Evolutionary conservation across 2,888 invertebrate species (phyloP), one percentile per base, ranked within the genome.

Genomic region (Diaprepes abbreviatus): DNA sequence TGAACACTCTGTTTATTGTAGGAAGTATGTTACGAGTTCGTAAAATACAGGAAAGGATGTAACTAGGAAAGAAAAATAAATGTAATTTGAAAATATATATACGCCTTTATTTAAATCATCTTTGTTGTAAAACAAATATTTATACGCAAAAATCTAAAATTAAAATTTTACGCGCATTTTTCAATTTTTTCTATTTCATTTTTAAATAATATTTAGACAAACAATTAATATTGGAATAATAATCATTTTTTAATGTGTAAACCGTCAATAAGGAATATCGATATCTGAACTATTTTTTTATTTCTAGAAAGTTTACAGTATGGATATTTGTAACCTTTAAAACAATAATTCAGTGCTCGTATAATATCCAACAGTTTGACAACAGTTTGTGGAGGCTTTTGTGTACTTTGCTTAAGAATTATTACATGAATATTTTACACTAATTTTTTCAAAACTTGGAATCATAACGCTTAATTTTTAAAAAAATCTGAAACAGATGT

Each of bases 171-270:
- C 40, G 40, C 43, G 43, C n/a, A 43, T n/a, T 14, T 43, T 9
- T 21, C 17, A 1, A 9, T 24, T 45, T 24, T 24, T 21, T 12
- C n/a, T n/a, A 12, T 21, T 21, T 50, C 1, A 28, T 28, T 28
- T 16, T 14, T 28, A 50, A 50, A 48, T 24, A 48, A 48, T 48
- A 28, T 48, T 50, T 50, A 31, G 2, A 28, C 48, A 28, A 28
- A 2, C 28, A 50, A 50, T 50, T 50, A 50, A 50, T 50, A 50
- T 12, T n/a, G 1, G 1, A 9, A 2, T 28, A 14, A 14, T 50
- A 50, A 50, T 24, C 12, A 1, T 6, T 45, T 4, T 45, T 45
- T 45, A 45, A 45, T 24, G 4, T 21, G 45, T 45, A 24, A 45
- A 45, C 24, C 6, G 45, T 21, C 3, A 12, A 45, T 12, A 10